Conservation (phyloP, 2,888 invertebrate genomes). For the Lochmaea capreae region DNA sequence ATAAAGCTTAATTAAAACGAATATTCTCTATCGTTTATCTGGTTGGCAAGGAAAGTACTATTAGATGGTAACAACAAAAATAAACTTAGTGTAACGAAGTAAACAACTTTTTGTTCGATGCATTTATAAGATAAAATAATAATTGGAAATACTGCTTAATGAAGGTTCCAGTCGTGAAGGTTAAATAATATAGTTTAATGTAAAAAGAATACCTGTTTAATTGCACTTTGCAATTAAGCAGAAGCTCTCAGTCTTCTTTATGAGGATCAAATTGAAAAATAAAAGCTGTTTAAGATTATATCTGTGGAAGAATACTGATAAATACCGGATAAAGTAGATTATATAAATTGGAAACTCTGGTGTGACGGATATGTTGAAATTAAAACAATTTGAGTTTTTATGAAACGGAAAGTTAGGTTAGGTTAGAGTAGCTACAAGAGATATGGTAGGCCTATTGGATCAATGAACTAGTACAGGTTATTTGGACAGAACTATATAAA, state of each 20-base stretch:
- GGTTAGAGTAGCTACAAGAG: no score
- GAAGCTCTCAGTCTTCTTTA: slow-evolving; percentile 13
- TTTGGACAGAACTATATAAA: no score
- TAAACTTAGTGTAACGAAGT: slow-evolving; percentile 15
- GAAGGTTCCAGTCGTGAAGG: slow-evolving; percentile 11
- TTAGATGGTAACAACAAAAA: slow-evolving; percentile 10
- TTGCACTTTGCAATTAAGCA: slow-evolving; percentile 30
- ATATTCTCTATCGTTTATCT: slow-evolving; percentile 4
- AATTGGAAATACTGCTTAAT: slow-evolving; percentile 29
- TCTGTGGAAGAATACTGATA: background rate
- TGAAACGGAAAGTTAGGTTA: no score
- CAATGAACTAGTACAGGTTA: no score
- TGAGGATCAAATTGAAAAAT: slow-evolving; percentile 21
- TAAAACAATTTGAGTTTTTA: no score
- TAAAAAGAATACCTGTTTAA: slow-evolving; percentile 27
- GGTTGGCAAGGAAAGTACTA: background rate
- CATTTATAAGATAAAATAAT: slow-evolving; percentile 27
- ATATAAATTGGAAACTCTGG: background rate
- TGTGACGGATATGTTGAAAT: background rate
- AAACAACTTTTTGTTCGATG: slow-evolving; percentile 17
- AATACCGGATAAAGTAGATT: background rate
- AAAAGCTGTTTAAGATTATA: slow-evolving; percentile 13
- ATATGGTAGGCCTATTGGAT: no score
- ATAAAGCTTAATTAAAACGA: background rate
- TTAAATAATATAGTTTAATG: slow-evolving; percentile 25